Conservation (phyloP, 2,888 invertebrate genomes). For the Diarsia rubi region DNA sequence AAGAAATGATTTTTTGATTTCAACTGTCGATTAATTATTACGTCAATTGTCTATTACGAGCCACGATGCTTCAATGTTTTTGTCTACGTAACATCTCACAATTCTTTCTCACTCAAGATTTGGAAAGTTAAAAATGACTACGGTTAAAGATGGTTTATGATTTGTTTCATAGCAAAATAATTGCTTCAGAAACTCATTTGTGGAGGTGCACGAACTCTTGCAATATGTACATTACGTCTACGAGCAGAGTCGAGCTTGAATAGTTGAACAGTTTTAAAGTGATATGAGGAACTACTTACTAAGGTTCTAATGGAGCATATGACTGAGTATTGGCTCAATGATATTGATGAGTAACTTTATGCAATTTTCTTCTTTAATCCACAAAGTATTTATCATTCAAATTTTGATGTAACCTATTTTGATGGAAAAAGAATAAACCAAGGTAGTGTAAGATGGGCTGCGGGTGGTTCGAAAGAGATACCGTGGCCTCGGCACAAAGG, state of each 20-base stretch:
- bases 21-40: not conserved
- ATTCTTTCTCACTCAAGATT: constrained; percentile 12
- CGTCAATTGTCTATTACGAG: constrained; percentile 5
- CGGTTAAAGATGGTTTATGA: constrained; percentile 22
- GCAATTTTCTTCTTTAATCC: not conserved
- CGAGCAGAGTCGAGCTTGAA: constrained; percentile 21
- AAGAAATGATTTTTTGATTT: not conserved
- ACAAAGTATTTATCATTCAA: not conserved
- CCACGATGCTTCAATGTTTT: not conserved
- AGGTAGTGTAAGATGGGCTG: too few species aligned
- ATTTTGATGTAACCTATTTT: not conserved
- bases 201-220: constrained; percentile 52
- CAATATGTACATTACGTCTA: constrained; percentile 38
- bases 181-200: constrained; percentile 58
- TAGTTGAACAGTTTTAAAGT: constrained; percentile 31
- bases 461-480: too few species aligned
- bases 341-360: not conserved
- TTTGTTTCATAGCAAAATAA: constrained; percentile 52
- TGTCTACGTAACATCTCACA: constrained; percentile 8
- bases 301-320: constrained; percentile 7
- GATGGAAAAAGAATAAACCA: not conserved
- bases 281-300: constrained; percentile 18
- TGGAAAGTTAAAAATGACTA: constrained; percentile 18
- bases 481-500: too few species aligned
- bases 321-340: not conserved